Evolutionary conservation across 2,888 invertebrate species (phyloP), one percentile per base, ranked within the genome.

Genomic region (Aquatica leii): DNA sequence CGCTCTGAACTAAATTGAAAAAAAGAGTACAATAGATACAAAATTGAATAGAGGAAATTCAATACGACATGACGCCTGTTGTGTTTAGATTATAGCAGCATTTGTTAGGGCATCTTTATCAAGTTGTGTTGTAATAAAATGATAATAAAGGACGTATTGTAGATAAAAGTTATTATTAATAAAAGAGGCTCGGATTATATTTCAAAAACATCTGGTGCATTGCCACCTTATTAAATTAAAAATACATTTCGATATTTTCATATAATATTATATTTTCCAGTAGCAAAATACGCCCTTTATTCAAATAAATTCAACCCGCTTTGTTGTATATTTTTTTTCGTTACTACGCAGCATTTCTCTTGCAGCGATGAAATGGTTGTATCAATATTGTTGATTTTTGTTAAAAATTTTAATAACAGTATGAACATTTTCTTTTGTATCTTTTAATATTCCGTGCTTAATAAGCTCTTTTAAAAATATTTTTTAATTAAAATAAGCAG

Each of bases 161-260:
- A 41, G 14, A 31, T 31, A 54, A 50, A 57, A 61, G 57, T 56
- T 65, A 55, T 48, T 64, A 61, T 55, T 50, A 56, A 59, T 64
- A 65, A 59, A 43, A 46, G 40, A 51, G 43, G 41, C 21, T 51
- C 31, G 57, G 12, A 24, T 24, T 24, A 24, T 24, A 58, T 60
- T 64, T 66, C 61, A 51, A 64, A 64, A 66, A 64, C 66, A 66
- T 66, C 66, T 66, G 66, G 63, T 50, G 63, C 58, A 59, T 60
- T 64, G 64, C 66, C 66, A 66, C 66, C 66, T 66, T 64, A 66
- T 66, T 66, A 66, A 64, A 66, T 66, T 66, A 66, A 66, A 64
- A 66, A 64, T 66, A 60, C 60, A 60, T 64, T 64, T 37, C 49
- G 35, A 54, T 46, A 43, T 64, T 64, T 12, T 3, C 12, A 14